These are phyloP conservation scores for Cyclopterus lumpus DNA, from an alignment of 2,797 vertebrate species.

Conservation along the genomic window DNA sequence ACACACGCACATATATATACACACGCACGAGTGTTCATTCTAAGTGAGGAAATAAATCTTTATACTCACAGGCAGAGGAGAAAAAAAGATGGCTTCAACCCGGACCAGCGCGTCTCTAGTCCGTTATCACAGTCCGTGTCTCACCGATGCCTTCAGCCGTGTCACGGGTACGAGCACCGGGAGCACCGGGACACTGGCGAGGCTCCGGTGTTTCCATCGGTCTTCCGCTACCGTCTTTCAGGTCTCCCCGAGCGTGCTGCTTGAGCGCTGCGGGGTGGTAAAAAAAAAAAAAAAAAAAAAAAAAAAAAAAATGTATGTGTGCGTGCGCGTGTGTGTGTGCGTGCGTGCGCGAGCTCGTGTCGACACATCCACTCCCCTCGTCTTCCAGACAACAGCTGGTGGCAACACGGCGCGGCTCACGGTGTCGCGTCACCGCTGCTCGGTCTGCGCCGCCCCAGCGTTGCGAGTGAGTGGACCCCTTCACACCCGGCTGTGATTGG, in stretches of 20 bases:
- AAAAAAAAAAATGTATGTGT: no score
- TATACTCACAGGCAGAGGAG: slow-evolving; percentile 57
- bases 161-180: slow-evolving; percentile 38
- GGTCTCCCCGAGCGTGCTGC: background rate
- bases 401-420: slow-evolving; percentile 77
- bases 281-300: no score
- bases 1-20: background rate
- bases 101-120: slow-evolving; percentile 59
- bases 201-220: slow-evolving; percentile 22
- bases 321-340: background rate
- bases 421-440: slow-evolving; percentile 69
- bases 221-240: slow-evolving; percentile 16
- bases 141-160: slow-evolving; percentile 61
- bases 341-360: background rate
- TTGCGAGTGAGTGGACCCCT: background rate
- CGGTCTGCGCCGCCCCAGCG: slow-evolving; percentile 31
- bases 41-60: slow-evolving; percentile 4
- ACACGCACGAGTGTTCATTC: background rate
- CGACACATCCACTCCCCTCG: slow-evolving; percentile 60
- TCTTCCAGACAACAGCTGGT: slow-evolving; percentile 76
- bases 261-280: background rate
- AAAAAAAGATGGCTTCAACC: slow-evolving; percentile 68
- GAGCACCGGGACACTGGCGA: slow-evolving; percentile 14
- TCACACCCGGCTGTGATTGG: slow-evolving; percentile 66
- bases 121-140: slow-evolving; percentile 63